Evolutionary conservation across 2,113 vertebrate species (phyloP).

Genomic region (Onychorhynchus coronatus): DNA sequence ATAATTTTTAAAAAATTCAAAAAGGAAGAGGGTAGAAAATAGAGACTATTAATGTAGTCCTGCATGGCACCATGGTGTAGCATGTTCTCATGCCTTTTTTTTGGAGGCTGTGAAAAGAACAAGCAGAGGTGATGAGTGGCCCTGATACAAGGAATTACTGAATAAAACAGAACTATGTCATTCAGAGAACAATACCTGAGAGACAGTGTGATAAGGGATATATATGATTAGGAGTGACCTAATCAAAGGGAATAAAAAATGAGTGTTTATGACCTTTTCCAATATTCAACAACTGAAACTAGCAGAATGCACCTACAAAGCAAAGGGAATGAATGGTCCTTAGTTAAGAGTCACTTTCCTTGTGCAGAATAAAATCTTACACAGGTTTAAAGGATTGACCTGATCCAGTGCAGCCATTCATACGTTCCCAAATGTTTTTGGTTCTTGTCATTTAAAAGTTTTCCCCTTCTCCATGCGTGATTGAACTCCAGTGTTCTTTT

Average conservation of each 20-base stretch:
- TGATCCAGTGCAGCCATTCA: background rate
- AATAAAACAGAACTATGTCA: rapidly evolving
- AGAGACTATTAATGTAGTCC: background rate
- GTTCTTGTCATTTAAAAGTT: background rate
- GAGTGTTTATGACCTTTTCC: background rate
- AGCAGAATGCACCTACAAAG: background rate
- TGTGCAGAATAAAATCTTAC: background rate
- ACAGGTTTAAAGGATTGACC: background rate
- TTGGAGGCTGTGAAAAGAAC: background rate
- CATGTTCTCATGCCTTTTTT: background rate
- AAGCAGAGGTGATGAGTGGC: background rate
- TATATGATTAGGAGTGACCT: background rate
- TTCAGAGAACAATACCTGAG: background rate
- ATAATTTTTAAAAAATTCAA: background rate
- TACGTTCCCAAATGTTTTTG: background rate
- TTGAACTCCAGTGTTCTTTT: background rate
- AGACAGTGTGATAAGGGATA: background rate
- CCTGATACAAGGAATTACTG: background rate
- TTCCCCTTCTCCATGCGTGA: background rate
- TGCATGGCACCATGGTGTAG: background rate
- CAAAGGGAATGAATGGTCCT: background rate
- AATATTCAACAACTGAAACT: background rate
- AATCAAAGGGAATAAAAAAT: background rate
- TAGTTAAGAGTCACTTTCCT: background rate
- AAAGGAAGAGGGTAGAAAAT: background rate